Conservation (phyloP, 2,113 vertebrate species). For the Butastur rufipennis region DNA sequence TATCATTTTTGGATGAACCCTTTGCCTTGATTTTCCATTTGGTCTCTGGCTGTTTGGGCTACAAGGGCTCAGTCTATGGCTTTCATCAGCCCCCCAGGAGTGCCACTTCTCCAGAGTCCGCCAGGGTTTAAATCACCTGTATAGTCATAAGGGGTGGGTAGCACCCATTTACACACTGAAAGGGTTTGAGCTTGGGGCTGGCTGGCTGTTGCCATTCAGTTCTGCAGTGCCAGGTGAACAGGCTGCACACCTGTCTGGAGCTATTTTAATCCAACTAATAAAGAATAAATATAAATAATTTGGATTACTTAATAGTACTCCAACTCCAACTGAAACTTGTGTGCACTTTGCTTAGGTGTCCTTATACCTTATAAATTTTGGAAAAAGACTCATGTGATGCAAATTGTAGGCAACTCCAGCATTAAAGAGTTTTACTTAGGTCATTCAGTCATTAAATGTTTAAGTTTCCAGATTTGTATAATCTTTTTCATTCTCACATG, state of each 20-base stretch:
- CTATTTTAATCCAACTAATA: not conserved
- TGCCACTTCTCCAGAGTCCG: fast-evolving
- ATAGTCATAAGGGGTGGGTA: not conserved
- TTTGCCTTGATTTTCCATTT: not conserved
- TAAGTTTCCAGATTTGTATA: not conserved
- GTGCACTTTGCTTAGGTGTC: not conserved
- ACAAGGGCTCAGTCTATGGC: not conserved
- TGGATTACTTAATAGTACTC: not conserved
- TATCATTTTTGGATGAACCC: not conserved
- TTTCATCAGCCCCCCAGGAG: not conserved
- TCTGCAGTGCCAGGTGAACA: not conserved
- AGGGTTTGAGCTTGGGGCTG: not conserved
- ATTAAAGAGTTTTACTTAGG: not conserved
- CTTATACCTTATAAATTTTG: not conserved
- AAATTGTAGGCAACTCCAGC: not conserved
- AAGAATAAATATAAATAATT: not conserved
- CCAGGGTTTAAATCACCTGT: not conserved
- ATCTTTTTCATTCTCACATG: not conserved
- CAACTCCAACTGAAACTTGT: not conserved
- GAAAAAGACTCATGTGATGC: not conserved
- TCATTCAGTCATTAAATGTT: not conserved
- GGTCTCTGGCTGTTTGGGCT: not conserved
- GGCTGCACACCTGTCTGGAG: not conserved
- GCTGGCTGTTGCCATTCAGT: not conserved
- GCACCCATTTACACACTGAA: not conserved